A percentile compares a stretch with the other conserved stretches of the same genome.
These are phyloP conservation scores for Catharus fuscescens DNA, from an alignment of 2,113 vertebrate genomes.

Conservation along the genomic window DNA sequence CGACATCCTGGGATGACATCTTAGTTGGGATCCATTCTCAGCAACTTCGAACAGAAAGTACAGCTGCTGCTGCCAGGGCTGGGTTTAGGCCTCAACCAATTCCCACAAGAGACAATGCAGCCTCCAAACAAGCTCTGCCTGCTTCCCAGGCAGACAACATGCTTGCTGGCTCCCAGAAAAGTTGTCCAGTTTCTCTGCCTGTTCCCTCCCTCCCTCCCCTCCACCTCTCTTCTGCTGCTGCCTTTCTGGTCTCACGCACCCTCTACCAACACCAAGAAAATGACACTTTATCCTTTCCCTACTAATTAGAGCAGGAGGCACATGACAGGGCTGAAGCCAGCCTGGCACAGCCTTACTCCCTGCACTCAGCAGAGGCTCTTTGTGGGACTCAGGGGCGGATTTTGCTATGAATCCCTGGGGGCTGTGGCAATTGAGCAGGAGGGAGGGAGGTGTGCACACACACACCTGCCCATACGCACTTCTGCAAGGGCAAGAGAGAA, in stretches of 20 bases:
- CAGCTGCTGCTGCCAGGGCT: conserved; percentile 56
- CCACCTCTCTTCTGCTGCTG: not conserved
- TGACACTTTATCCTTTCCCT: not conserved
- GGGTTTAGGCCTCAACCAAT: conserved; percentile 51
- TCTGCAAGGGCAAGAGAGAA: conserved; percentile 37
- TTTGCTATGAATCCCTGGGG: not conserved
- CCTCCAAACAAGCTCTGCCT: conserved; percentile 31
- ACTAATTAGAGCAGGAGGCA: not conserved
- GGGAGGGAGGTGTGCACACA: not conserved
- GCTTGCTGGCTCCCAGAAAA: not conserved
- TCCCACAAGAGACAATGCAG: conserved; percentile 54
- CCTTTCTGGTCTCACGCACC: not conserved
- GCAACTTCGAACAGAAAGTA: conserved; percentile 54
- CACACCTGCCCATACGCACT: not conserved
- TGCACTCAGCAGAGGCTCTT: not conserved
- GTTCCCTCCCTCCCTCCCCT: not conserved
- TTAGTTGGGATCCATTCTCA: conserved; percentile 56
- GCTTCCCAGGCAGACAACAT: not conserved
- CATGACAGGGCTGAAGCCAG: not conserved
- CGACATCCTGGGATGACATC: conserved; percentile 64
- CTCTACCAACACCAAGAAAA: not conserved
- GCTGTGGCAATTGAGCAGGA: not conserved
- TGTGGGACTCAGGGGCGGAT: rapidly evolving
- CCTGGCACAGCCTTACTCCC: not conserved
- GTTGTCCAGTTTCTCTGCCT: not conserved